These are phyloP conservation scores for Atta cephalotes DNA, from an alignment of 1,140 invertebrate genomes.

Conservation along the genomic window DNA sequence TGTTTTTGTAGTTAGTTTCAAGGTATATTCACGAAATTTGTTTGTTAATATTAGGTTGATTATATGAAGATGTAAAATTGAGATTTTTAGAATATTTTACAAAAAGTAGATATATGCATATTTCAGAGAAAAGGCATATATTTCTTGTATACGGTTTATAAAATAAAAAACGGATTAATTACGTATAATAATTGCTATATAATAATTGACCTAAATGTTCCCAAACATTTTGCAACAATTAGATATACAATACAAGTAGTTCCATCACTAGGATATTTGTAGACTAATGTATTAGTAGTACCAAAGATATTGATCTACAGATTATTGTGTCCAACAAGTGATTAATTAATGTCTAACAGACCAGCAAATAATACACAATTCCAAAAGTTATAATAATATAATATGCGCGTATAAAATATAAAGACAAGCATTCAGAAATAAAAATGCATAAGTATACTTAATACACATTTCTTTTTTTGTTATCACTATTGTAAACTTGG, in stretches of 20 bases:
- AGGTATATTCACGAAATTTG: too few relatives aligned
- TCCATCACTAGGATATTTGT: neutral
- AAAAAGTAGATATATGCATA: neutral
- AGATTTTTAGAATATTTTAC: neutral
- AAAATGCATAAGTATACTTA: neutral
- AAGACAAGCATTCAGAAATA: neutral
- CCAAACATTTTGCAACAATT: neutral
- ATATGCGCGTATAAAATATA: neutral
- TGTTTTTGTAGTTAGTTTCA: too few relatives aligned
- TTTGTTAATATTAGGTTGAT: too few relatives aligned
- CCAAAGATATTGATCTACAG: slow-evolving; percentile 1
- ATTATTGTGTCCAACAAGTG: neutral
- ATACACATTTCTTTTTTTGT: neutral
- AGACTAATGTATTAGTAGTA: neutral
- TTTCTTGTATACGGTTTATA: neutral
- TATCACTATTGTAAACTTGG: neutral
- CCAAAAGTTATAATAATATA: neutral
- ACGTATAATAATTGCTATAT: neutral
- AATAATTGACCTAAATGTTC: neutral
- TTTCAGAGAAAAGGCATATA: neutral
- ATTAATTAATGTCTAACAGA: neutral
- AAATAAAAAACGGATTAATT: neutral
- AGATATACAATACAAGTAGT: neutral
- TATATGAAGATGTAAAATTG: neutral
- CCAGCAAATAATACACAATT: neutral